Conservation (phyloP, 2,113 vertebrate species). For the Myotis brandtii region DNA sequence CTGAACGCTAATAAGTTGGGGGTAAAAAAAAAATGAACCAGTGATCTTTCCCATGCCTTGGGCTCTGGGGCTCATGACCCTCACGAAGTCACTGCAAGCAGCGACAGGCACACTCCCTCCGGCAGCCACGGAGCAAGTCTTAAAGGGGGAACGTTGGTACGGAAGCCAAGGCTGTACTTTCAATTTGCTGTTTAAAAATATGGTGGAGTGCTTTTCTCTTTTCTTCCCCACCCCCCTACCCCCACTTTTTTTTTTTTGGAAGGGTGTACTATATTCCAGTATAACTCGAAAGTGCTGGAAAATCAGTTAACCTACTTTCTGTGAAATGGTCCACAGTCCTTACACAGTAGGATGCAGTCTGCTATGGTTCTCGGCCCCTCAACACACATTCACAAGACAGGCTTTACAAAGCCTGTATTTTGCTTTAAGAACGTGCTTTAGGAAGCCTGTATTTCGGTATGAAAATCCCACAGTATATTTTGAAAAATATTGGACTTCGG, state of each 20-base stretch:
- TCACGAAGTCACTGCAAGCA: constrained; percentile 56
- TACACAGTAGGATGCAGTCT: constrained; percentile 73
- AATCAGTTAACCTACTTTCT: constrained; percentile 88
- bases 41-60: constrained; percentile 88
- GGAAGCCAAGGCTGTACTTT: constrained; percentile 45
- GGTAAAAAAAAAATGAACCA: constrained; percentile 79
- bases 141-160: not conserved
- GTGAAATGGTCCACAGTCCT: constrained; percentile 80
- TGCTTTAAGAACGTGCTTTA: constrained; percentile 62
- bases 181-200: constrained; percentile 83
- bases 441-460: constrained; percentile 66
- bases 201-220: constrained; percentile 74
- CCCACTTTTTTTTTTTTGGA: constrained; percentile 74
- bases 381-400: constrained; percentile 73
- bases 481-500: not conserved
- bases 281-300: constrained; percentile 87
- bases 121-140: not conserved
- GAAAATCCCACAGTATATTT: not conserved
- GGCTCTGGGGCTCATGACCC: constrained; percentile 82
- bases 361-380: constrained; percentile 75
- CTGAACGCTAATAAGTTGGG: constrained; percentile 83
- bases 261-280: constrained; percentile 74
- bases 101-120: constrained; percentile 61
- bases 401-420: constrained; percentile 78
- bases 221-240: not conserved